phyloP scores from a whole-genome alignment of 2,113 vertebrate species.

The Aldabrachelys gigantea region DNA sequence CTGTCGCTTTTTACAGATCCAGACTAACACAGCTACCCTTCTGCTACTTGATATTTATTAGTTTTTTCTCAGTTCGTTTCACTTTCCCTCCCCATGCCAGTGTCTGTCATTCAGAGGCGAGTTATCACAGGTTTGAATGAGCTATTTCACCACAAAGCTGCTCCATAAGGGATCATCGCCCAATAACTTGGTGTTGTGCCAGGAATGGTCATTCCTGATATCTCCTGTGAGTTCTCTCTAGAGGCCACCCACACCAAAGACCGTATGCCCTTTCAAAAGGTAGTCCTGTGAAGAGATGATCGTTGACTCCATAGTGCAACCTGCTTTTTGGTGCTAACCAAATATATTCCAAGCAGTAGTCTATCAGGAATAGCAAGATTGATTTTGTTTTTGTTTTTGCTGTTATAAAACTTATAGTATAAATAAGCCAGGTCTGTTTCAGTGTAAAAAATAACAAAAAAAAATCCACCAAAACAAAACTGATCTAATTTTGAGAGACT shows the following conservation, averaged over 20 bases:
- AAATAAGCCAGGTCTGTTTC: constrained; percentile 46
- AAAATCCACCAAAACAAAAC: constrained; percentile 34
- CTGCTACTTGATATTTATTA: not conserved
- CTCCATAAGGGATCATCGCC: constrained; percentile 64
- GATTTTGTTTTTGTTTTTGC: constrained; percentile 45
- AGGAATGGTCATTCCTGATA: constrained; percentile 13
- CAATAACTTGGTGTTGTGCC: not conserved
- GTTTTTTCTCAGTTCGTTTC: accelerated
- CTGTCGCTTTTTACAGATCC: too few species aligned
- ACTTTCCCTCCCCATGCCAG: not conserved
- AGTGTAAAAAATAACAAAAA: not conserved
- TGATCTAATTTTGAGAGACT: constrained; percentile 28
- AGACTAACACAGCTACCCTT: too few species aligned
- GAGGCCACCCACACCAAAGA: not conserved
- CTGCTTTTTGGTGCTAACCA: not conserved
- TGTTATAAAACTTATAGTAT: constrained; percentile 60
- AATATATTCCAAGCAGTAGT: accelerated
- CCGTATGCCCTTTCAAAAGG: not conserved
- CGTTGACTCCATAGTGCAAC: not conserved
- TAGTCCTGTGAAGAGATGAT: not conserved
- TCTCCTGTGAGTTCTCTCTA: constrained; percentile 54
- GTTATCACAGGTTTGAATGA: constrained; percentile 3
- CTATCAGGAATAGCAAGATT: not conserved
- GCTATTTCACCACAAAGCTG: constrained; percentile 56
- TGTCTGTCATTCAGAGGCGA: not conserved